These are phyloP conservation scores for Rotaria macrura DNA, from an alignment of 2,888 invertebrate species.

Conservation along the genomic window DNA sequence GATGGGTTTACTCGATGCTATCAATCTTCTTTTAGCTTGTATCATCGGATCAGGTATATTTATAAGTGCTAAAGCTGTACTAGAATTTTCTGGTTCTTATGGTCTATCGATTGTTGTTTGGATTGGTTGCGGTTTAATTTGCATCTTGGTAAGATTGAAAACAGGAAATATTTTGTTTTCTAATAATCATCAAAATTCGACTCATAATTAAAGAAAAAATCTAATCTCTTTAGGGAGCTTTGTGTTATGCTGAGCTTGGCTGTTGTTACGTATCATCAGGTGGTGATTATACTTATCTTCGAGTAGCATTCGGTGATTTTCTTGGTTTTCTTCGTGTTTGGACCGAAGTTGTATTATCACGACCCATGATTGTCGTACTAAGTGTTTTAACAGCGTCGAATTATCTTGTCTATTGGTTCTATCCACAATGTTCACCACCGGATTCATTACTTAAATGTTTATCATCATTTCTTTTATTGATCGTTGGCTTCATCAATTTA, in stretches of 20 bases:
- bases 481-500: slow-evolving; percentile 16
- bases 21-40: slow-evolving; percentile 33
- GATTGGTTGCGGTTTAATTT: slow-evolving; percentile 67
- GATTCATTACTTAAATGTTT: not conserved
- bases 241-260: slow-evolving; percentile 93
- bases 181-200: too few species aligned
- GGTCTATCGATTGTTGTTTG: slow-evolving; percentile 78
- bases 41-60: slow-evolving; percentile 91
- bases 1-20: slow-evolving; percentile 17
- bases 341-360: slow-evolving; percentile 51
- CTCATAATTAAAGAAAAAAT: too few species aligned
- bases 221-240: slow-evolving; percentile 72
- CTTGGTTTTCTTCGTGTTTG: slow-evolving; percentile 85
- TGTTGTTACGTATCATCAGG: slow-evolving; percentile 90
- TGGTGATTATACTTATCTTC: slow-evolving; percentile 88
- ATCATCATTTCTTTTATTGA: slow-evolving; percentile 18
- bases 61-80: slow-evolving; percentile 65
- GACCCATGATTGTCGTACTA: slow-evolving; percentile 44
- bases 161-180: too few species aligned
- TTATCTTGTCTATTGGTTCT: slow-evolving; percentile 44
- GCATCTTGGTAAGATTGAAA: slow-evolving; percentile 57
- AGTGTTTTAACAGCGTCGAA: slow-evolving; percentile 45
- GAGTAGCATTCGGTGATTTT: slow-evolving; percentile 71
- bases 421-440: slow-evolving; percentile 43
- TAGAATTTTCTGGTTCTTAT: slow-evolving; percentile 66